phyloP scores from a whole-genome alignment of 1,140 invertebrate genomes.

The Sycophila sp. region DNA sequence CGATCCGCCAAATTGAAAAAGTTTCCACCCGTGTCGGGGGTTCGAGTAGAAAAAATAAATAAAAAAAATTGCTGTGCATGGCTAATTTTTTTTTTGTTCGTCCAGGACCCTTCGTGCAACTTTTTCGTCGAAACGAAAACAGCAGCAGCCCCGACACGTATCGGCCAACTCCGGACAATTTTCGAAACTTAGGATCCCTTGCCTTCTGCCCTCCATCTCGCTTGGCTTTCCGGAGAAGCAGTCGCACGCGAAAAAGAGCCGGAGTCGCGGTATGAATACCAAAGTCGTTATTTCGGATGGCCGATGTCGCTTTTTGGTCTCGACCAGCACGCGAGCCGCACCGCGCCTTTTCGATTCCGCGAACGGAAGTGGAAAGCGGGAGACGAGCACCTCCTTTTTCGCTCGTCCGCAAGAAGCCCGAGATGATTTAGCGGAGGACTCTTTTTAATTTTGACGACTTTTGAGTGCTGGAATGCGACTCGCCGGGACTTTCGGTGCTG shows the following conservation, averaged over 20 bases:
- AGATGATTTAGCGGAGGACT: not conserved
- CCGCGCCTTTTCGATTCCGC: conserved; percentile 6
- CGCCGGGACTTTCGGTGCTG: too few species aligned
- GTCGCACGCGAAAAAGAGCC: not conserved
- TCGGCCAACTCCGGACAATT: not conserved
- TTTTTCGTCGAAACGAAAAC: too few species aligned
- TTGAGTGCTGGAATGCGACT: not conserved
- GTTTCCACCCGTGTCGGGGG: too few species aligned
- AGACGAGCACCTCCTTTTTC: too few species aligned
- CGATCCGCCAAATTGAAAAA: too few species aligned
- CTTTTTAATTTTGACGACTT: not conserved
- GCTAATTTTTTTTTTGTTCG: too few species aligned
- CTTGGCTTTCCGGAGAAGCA: not conserved
- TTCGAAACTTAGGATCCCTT: not conserved
- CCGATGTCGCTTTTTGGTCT: not conserved
- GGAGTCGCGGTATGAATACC: not conserved
- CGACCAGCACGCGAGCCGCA: not conserved
- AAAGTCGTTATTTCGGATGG: not conserved
- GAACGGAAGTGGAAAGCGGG: conserved; percentile 35
- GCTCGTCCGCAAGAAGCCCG: too few species aligned
- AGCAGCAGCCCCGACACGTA: too few species aligned
- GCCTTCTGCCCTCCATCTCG: not conserved
- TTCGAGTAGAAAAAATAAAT: too few species aligned
- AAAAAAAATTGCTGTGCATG: too few species aligned
- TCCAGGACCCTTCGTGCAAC: too few species aligned